Conservation (phyloP, 1,140 invertebrate species). For the Maconellicoccus hirsutus region DNA sequence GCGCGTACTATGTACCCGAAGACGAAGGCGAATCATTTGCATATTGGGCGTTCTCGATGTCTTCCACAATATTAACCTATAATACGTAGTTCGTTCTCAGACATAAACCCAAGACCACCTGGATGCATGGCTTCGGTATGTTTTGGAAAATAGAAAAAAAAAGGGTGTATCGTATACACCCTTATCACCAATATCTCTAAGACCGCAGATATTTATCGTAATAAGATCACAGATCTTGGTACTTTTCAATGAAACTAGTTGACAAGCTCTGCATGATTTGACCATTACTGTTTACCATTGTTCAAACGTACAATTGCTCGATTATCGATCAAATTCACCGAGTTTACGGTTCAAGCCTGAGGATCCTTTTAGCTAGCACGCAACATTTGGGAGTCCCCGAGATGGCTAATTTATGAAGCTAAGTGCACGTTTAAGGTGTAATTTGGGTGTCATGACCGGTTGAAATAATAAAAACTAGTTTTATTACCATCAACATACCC, state of each 20-base stretch:
- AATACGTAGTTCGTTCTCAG: background rate
- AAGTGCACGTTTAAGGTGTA: background rate
- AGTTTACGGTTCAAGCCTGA: no score
- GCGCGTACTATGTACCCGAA: background rate
- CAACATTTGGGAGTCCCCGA: background rate
- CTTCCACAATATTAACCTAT: background rate
- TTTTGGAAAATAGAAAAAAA: no score
- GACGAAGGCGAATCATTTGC: constrained; percentile 7
- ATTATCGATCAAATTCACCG: no score
- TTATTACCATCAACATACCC: background rate
- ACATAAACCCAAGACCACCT: background rate
- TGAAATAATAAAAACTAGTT: constrained; percentile 5
- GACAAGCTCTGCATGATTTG: no score
- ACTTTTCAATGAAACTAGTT: no score
- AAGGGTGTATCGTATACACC: no score
- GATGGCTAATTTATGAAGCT: background rate
- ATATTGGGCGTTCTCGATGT: background rate
- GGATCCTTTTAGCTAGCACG: background rate
- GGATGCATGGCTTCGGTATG: background rate
- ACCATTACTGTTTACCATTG: no score
- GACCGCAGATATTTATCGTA: no score
- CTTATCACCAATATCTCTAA: no score
- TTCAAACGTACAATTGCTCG: no score
- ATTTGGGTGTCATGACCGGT: constrained; percentile 7
- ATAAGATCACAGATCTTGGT: no score